Conservation (phyloP, 92 coral and sea anemone genomes). For the Scolanthus callimorphus region DNA sequence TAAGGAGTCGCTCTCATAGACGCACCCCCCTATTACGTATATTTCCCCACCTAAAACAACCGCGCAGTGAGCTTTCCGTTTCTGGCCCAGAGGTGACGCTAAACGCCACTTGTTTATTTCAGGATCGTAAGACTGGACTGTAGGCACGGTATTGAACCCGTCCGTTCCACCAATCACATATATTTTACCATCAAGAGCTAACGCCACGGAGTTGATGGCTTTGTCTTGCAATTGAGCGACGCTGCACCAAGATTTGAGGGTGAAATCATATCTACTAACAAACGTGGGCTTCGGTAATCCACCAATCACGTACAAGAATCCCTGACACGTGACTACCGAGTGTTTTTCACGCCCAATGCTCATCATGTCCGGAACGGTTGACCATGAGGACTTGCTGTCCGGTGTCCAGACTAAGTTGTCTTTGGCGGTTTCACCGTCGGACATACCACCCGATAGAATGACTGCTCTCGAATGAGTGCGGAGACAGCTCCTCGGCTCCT, state of each 20-base stretch:
- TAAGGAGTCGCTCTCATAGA: conserved; percentile 42
- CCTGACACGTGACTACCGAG: conserved; percentile 20
- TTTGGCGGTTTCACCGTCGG: neutral
- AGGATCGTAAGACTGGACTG: conserved; percentile 45
- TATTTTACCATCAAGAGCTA: conserved; percentile 43
- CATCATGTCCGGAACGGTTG: conserved; percentile 11
- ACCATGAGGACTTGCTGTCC: conserved; percentile 14
- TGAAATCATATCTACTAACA: conserved; percentile 37
- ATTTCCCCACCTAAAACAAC: conserved; percentile 29
- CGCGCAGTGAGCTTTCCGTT: conserved; percentile 49
- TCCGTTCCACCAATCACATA: conserved; percentile 57
- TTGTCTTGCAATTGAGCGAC: conserved; percentile 23
- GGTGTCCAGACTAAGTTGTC: conserved; percentile 8
- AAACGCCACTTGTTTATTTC: conserved; percentile 51
- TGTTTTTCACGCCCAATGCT: conserved; percentile 28
- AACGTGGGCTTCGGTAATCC: conserved; percentile 26
- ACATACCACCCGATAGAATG: conserved; percentile 16
- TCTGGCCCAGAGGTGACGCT: conserved; percentile 29
- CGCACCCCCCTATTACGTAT: conserved; percentile 43
- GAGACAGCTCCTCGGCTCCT: conserved; percentile 15
- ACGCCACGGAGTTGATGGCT: conserved; percentile 31
- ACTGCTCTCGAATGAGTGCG: conserved; percentile 6
- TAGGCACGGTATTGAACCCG: conserved; percentile 26
- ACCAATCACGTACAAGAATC: conserved; percentile 26
- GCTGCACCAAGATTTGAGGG: conserved; percentile 42